Evolutionary conservation across 2,113 vertebrate genomes (phyloP).

Genomic region (Porphyrio hochstetteri): DNA sequence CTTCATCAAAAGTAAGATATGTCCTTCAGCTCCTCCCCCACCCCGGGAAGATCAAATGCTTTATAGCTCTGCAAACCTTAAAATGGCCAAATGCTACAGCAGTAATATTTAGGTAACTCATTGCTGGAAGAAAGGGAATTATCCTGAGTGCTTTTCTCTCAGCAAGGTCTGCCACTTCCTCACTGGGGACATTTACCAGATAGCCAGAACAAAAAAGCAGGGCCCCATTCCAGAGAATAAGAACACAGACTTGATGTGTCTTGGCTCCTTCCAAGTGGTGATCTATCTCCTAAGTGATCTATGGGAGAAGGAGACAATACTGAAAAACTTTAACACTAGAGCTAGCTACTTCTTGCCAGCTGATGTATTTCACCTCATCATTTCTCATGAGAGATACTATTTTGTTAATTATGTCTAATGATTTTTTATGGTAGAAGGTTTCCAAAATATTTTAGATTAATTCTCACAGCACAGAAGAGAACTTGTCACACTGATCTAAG

Average conservation of each 20-base stretch:
- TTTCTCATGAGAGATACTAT: background rate
- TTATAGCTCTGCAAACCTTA: conserved; percentile 25
- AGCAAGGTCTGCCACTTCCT: background rate
- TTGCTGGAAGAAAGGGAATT: background rate
- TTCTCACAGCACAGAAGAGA: background rate
- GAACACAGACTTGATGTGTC: fast-evolving
- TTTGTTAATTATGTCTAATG: background rate
- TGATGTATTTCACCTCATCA: background rate
- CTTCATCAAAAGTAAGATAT: conserved; percentile 6
- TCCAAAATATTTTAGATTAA: background rate
- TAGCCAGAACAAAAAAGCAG: background rate
- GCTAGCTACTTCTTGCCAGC: background rate
- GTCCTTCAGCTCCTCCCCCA: conserved; percentile 20
- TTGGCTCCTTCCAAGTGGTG: background rate
- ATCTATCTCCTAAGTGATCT: background rate
- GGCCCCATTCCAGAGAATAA: background rate
- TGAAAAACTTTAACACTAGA: background rate
- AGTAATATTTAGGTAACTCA: background rate
- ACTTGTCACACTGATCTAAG: background rate
- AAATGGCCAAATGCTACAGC: background rate
- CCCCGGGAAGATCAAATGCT: background rate
- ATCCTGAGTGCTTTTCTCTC: conserved; percentile 8
- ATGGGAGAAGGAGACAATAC: background rate
- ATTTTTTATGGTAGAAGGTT: background rate
- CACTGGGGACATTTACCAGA: background rate